Base-by-base conservation (phyloP, 2,888 invertebrate genomes). In the Cephus pulcher region DNA sequence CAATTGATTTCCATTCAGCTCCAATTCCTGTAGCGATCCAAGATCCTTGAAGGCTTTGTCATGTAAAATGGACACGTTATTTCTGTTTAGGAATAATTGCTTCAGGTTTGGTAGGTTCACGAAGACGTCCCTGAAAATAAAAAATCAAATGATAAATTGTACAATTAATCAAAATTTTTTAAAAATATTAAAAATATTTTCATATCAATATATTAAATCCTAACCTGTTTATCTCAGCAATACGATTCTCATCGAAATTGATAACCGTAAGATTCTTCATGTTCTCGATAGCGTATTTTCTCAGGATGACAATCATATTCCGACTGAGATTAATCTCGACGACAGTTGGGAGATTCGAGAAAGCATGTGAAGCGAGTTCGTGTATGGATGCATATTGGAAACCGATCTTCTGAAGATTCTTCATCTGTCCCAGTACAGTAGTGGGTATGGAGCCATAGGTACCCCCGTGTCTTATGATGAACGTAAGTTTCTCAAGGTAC, bases 51-150 rank as follows among this genome's bases (percentile, higher is more conserved):
- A 97, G 34, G 98, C 96, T 81, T 96, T 96, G 82, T 97, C 97
- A 86, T 97, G 97, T 82, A 98, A 93, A 68, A 95, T 94, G 81
- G 96, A 95, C 84, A 99, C 94, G 89, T 96, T 96, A 92, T 99
- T 99, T 89, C 96, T 95, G 86, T 97, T 96, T 76, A 99, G 93
- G 82, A 95, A 95, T 70, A 99, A 94, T 82, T 95, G 95, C 85
- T 95, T 94, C 82, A 96, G 92, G 78, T 94, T 93, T 0, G 96
- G 96, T 78, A 97, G 90, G 89, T 96, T 95, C 74, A 94, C 93
- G 90, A 97, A 97, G 1, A 95, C 95, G 86, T 95, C 94, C 76
- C 95, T 91, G 89, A 86, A 80, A 82, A 11, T 69, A 70, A 69
- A 12, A 69, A 33, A 33, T 71, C 2, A 0, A 12, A 3, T 4